Evolutionary conservation across 2,113 vertebrate genomes (phyloP), one percentile per base, ranked within the genome.

Genomic region (Acrocephalus kingi): DNA sequence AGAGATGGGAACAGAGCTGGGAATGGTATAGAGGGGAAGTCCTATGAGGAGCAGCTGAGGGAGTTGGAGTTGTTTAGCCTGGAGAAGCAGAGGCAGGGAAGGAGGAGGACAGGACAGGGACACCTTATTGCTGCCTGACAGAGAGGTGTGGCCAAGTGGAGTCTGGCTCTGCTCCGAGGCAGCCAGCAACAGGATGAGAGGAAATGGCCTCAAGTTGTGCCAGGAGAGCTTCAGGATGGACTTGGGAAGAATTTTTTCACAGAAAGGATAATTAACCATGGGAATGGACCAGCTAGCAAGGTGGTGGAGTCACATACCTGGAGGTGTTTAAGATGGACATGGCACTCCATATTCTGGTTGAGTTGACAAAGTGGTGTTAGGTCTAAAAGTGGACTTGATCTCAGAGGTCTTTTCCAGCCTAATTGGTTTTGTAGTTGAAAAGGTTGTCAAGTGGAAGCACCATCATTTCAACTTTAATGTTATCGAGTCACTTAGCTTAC

Each of bases 281-380:
- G 52, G 7, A 37, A 20, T 52, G 33, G 45, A 16, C 7, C 19
- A 4, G 33, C 45, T 51, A 20, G 33, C 0, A 4, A 46, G 37
- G 37, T 45, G 45, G 59, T 52, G 37, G 31, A 59, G 61, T 67
- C 77, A 39, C 15, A 25, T 67, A 28, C 52, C 10, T 59, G 28
- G 45, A 52, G 13, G 18, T 1, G 1, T 81, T 19, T 37, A 37
- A 19, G 18, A 16, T 45, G 52, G 15, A 67, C 0, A 1, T 45
- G 37, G 31, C 43, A 19, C 12, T 73, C 43, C 12, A 11, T 59
- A 11, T 43, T 28, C 20, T 59, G 37, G 27, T 74, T 1, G 11
- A 24, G 8, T 74, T 67, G 52, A 13, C 28, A 28, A 27, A 18
- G 58, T 73, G 35, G 15, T 80, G 35, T 51, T 73, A 49, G 31